A percentile compares a stretch with the other conserved stretches of the same genome.
These are phyloP conservation scores for Pterocles burchelli DNA, from an alignment of 2,113 vertebrate species.

Conservation along the genomic window DNA sequence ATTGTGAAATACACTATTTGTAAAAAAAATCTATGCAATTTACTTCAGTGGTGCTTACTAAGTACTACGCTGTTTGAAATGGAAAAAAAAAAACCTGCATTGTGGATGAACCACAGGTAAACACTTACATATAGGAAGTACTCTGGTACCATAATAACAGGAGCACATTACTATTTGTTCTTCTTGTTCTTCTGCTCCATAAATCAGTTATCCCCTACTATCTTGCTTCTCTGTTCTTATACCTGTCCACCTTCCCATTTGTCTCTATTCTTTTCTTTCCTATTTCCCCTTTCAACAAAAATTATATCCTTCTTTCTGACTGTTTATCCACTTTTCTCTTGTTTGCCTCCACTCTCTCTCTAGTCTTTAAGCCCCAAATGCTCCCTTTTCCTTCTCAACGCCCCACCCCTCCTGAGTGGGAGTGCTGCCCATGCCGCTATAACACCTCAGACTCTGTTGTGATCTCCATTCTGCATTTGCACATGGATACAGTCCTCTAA, in stretches of 20 bases:
- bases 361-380: constrained; percentile 50
- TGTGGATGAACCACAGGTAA: background rate
- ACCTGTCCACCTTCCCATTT: background rate
- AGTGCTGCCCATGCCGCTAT: constrained; percentile 66
- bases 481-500: constrained; percentile 69
- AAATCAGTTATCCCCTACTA: background rate
- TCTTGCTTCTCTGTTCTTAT: background rate
- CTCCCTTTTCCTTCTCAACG: constrained; percentile 43
- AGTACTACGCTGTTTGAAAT: background rate
- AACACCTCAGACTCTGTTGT: constrained; percentile 70
- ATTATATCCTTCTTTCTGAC: background rate
- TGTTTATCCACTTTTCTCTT: background rate
- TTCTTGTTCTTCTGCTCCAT: background rate
- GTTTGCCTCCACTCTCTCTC: background rate
- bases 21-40: background rate
- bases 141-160: background rate
- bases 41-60: background rate
- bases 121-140: background rate
- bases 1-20: background rate
- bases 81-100: background rate
- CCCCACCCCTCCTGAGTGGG: constrained; percentile 63
- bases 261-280: background rate
- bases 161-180: background rate
- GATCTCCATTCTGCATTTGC: constrained; percentile 62
- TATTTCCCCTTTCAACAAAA: background rate